Conservation (phyloP, 1,140 invertebrate species). For the Eupristina koningsbergeri region DNA sequence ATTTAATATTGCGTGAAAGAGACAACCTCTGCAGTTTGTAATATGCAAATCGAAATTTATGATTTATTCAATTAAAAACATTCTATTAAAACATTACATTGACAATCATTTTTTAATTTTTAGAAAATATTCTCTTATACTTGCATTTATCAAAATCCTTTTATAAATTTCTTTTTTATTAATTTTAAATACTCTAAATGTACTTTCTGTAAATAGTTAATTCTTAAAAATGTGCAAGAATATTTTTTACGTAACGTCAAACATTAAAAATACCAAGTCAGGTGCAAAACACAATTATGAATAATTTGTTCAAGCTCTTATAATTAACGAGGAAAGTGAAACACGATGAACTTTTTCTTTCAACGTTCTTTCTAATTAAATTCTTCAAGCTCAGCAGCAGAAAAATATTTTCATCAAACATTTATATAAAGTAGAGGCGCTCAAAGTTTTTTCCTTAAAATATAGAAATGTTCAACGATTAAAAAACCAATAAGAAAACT, state of each 20-base stretch:
- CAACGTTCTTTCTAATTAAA: neutral
- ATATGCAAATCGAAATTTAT: no score
- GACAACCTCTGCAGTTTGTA: no score
- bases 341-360: neutral
- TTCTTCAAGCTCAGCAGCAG: neutral
- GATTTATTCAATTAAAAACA: no score
- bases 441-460: neutral
- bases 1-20: no score
- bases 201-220: neutral
- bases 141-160: no score
- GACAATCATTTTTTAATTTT: no score
- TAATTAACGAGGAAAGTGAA: neutral
- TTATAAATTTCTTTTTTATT: no score
- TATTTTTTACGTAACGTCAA: neutral
- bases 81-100: no score
- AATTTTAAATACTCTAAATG: neutral
- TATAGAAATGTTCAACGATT: neutral
- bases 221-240: no score
- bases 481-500: neutral
- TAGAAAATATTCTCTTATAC: no score
- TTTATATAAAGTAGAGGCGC: neutral
- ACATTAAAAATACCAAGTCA: conserved; percentile 16
- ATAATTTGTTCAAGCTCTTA: conserved; percentile 14
- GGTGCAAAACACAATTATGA: conserved; percentile 19
- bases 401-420: neutral